Evolutionary conservation across 2,888 invertebrate genomes (phyloP), one percentile per base, ranked within the genome.

Genomic region (Folsomia manolachei): DNA sequence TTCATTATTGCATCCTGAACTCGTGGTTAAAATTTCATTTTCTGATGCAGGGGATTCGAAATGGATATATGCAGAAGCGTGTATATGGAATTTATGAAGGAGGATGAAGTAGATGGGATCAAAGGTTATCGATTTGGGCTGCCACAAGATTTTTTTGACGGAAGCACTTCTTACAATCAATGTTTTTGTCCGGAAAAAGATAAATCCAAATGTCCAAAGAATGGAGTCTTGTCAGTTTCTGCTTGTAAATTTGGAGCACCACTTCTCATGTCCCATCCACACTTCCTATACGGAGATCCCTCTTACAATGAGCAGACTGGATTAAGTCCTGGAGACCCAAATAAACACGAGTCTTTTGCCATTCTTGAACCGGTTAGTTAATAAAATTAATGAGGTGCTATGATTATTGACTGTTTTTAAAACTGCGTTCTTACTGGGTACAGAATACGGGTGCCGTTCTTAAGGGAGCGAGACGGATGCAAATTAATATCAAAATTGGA

Each of bases 361-460:
- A 23, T 70, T 51, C 11, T 78, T 51, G 75, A 78, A 68, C 78
- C 78, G 70, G 78, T 78, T 74, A 75, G 68, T 68, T 51, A 19
- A 52, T 51, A 24, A 60, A 9, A n/a, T 21, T 24, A 21, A n/a
- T 63, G n/a, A n/a, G n/a, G n/a, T n/a, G n/a, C n/a, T n/a, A n/a
- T n/a, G n/a, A n/a, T n/a, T n/a, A 24, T 27, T 24, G 1, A 63
- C 27, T 19, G 19, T 26, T 21, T 39, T 51, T 27, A 51, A 66
- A 66, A 51, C 18, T 1, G 19, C 2, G 7, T 2, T 27, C 27
- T 64, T 25, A 65, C 23, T 27, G 7, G 39, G 1, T 19, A 18
- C n/a, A 77, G 74, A 72, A 23, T 1, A 77, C 75, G 7, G 77
- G 77, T 64, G 62, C 69, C 19, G 64, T 72, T 19, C 51, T 77